phyloP scores from a whole-genome alignment of 2,797 vertebrate species.

The Salmo trutta region DNA sequence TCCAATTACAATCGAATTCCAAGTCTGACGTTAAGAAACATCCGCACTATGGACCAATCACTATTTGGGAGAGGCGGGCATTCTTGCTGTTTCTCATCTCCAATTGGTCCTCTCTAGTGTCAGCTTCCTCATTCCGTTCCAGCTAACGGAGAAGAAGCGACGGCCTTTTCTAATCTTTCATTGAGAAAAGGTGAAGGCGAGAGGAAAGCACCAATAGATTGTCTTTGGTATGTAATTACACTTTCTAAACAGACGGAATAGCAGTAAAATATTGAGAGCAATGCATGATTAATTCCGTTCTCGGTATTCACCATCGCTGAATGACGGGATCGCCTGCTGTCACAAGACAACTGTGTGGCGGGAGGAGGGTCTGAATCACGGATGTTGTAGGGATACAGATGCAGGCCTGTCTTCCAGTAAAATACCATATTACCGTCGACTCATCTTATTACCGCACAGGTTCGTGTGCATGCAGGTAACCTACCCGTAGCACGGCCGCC shows the following conservation, averaged over 20 bases:
- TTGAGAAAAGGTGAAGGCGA: conserved; percentile 50
- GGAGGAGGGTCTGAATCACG: conserved; percentile 19
- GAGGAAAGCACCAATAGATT: conserved; percentile 28
- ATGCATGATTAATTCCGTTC: conserved; percentile 2
- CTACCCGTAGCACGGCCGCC: background rate
- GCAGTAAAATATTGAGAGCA: background rate
- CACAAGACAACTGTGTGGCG: conserved; percentile 68
- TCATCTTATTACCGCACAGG: background rate
- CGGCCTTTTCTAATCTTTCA: conserved; percentile 51
- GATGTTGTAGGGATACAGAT: conserved; percentile 42
- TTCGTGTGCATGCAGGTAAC: background rate
- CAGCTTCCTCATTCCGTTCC: conserved; percentile 18
- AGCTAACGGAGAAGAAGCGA: conserved; percentile 67
- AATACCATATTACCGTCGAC: background rate
- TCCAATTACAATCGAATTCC: conserved; percentile 58
- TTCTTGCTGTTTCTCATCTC: rapidly evolving
- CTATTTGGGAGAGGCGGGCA: conserved; percentile 36
- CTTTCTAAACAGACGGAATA: background rate
- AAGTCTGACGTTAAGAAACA: conserved; percentile 15
- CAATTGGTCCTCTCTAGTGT: conserved; percentile 57
- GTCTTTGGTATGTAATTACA: conserved; percentile 56
- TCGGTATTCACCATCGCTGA: background rate
- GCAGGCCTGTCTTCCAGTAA: conserved; percentile 39
- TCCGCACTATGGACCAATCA: conserved; percentile 61
- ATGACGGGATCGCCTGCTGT: conserved; percentile 53